A percentile compares a stretch with the other conserved stretches of the same genome.
phyloP scores from a whole-genome alignment of 2,888 invertebrate species.

The Thysanoteuthis rhombus region DNA sequence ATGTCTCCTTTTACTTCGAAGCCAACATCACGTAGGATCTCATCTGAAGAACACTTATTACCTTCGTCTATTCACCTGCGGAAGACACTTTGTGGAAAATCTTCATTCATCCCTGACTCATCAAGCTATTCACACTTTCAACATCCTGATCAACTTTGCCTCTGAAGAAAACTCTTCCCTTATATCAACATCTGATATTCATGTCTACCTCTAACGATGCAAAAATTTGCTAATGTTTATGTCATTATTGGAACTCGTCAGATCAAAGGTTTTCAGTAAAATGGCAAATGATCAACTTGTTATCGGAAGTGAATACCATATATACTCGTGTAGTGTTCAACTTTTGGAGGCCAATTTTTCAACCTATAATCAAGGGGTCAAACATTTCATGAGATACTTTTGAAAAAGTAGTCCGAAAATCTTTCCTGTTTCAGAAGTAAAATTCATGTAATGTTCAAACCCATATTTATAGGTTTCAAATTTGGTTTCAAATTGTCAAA shows the following conservation, averaged over 20 bases:
- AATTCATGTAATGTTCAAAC: too few relatives aligned
- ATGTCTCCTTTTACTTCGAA: neutral
- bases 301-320: too few relatives aligned
- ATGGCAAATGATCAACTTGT: too few relatives aligned
- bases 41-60: neutral
- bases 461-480: too few relatives aligned
- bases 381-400: too few relatives aligned
- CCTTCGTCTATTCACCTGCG: too few relatives aligned
- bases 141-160: neutral
- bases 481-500: too few relatives aligned
- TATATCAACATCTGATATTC: neutral
- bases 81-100: neutral
- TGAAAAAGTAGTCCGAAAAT: too few relatives aligned
- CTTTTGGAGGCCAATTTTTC: too few relatives aligned
- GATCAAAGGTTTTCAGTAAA: neutral
- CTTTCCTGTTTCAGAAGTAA: too few relatives aligned
- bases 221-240: neutral
- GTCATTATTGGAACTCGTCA: neutral
- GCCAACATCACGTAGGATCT: neutral
- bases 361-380: too few relatives aligned
- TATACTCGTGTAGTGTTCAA: too few relatives aligned
- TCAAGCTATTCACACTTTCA: neutral
- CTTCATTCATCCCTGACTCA: neutral
- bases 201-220: neutral
- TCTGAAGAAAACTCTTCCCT: neutral